phyloP scores from a whole-genome alignment of 2,888 invertebrate genomes.

The Agrilus biguttatus region DNA sequence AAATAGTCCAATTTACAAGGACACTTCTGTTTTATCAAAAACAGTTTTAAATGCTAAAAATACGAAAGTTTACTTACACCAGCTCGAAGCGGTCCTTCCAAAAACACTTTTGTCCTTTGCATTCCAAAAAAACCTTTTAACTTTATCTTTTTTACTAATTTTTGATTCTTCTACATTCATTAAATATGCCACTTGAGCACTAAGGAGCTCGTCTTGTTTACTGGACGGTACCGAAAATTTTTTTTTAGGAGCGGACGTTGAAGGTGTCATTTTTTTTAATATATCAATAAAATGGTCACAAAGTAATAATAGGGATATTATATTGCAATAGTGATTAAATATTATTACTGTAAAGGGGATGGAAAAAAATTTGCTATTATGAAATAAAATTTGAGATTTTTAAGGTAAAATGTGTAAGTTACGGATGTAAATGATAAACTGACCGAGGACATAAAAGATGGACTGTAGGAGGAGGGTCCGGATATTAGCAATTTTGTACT shows the following conservation, averaged over 20 bases:
- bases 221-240: conserved; percentile 18
- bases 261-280: conserved; percentile 11
- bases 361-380: no score
- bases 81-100: conserved; percentile 64
- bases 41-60: not conserved
- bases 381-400: not conserved
- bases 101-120: conserved; percentile 56
- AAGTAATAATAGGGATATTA: conserved; percentile 3
- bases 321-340: not conserved
- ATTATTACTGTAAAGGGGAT: not conserved
- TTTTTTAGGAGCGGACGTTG: conserved; percentile 12
- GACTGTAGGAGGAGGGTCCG: conserved; percentile 29
- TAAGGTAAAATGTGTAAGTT: conserved; percentile 1
- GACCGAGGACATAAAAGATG: conserved; percentile 12
- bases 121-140: conserved; percentile 62
- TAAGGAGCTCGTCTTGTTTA: conserved; percentile 27
- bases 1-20: no score
- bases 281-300: not conserved
- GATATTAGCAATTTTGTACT: conserved; percentile 37
- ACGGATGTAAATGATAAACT: conserved; percentile 8
- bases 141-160: conserved; percentile 40
- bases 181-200: conserved; percentile 40
- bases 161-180: conserved; percentile 45
- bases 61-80: conserved; percentile 54
- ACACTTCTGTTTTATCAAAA: not conserved